phyloP scores from a whole-genome alignment of 2,113 vertebrate genomes.

The Halichoerus grypus region DNA sequence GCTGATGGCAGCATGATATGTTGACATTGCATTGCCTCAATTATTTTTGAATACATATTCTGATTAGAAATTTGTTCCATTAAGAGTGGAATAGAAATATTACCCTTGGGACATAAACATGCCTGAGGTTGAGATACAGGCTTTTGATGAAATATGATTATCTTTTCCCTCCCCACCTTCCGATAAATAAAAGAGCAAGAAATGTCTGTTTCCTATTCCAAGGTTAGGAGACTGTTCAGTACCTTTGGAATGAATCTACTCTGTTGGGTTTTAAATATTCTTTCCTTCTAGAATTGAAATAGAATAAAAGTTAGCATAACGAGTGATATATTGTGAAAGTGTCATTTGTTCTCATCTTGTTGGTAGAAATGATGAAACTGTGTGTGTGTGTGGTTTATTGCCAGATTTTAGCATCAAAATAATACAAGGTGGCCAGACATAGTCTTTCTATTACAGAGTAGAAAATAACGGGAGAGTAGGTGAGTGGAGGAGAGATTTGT shows the following conservation, averaged over 20 bases:
- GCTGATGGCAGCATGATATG: background rate
- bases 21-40: slow-evolving; percentile 41
- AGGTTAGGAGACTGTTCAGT: slow-evolving; percentile 22
- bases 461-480: background rate
- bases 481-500: background rate
- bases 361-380: background rate
- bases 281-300: slow-evolving; percentile 53
- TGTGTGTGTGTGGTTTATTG: background rate
- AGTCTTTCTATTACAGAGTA: background rate
- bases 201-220: slow-evolving; percentile 39
- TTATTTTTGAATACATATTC: slow-evolving; percentile 76
- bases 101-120: slow-evolving; percentile 60
- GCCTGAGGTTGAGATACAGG: slow-evolving; percentile 32
- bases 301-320: background rate
- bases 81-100: slow-evolving; percentile 75
- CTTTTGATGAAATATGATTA: slow-evolving; percentile 55
- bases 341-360: background rate
- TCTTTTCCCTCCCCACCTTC: background rate
- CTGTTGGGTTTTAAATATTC: background rate
- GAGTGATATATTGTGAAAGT: background rate
- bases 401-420: slow-evolving; percentile 6
- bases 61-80: slow-evolving; percentile 76
- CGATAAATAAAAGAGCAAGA: background rate
- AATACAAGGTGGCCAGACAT: background rate
- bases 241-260: background rate